These are phyloP conservation scores for Cephus sareptanus DNA, from an alignment of 2,888 invertebrate species.

Conservation along the genomic window DNA sequence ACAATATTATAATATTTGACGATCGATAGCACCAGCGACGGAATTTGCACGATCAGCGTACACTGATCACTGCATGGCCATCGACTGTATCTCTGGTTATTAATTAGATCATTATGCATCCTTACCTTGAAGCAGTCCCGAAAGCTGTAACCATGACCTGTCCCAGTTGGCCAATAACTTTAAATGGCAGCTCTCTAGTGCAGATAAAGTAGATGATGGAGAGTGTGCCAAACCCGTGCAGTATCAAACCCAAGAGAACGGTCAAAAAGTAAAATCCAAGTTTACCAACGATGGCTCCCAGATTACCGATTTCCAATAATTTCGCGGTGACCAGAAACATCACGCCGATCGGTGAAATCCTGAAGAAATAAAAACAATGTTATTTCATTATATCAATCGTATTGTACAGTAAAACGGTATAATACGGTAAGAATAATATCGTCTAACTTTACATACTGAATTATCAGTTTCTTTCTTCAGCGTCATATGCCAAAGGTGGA, in stretches of 20 bases:
- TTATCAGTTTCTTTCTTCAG: too few species aligned
- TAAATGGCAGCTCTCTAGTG: conserved; percentile 73
- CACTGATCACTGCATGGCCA: too few species aligned
- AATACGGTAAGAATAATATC: too few species aligned
- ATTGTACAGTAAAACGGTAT: too few species aligned
- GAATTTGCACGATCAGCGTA: too few species aligned
- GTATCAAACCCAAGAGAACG: conserved; percentile 74
- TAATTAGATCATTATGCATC: background rate
- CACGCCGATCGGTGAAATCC: conserved; percentile 74
- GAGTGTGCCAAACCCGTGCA: conserved; percentile 78
- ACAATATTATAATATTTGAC: too few species aligned
- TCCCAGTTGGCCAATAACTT: conserved; percentile 70
- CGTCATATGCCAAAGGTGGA: too few species aligned
- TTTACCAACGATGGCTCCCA: conserved; percentile 72
- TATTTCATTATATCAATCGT: background rate
- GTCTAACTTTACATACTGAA: too few species aligned
- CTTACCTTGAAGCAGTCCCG: conserved; percentile 80
- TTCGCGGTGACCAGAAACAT: conserved; percentile 75
- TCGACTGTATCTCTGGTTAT: too few species aligned
- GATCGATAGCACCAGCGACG: too few species aligned
- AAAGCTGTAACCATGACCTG: conserved; percentile 80
- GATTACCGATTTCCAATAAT: conserved; percentile 75
- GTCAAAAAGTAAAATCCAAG: conserved; percentile 80
- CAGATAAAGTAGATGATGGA: conserved; percentile 74
- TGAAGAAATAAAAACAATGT: conserved; percentile 33